phyloP scores from a whole-genome alignment of 2,113 vertebrate species.

The Sakesphorus luctuosus region DNA sequence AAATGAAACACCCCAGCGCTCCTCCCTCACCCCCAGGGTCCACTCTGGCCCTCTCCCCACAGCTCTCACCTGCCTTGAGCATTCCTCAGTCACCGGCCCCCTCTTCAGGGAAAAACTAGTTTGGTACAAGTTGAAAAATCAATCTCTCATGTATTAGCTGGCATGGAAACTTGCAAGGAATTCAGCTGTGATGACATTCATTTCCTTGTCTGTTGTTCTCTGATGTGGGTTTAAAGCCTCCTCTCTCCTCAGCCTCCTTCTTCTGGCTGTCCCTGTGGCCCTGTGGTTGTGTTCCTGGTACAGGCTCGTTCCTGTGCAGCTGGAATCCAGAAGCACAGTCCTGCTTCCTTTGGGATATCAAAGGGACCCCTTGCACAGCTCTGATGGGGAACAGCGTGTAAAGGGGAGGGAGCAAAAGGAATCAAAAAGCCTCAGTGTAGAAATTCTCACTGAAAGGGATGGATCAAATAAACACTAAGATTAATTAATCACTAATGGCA shows the following conservation, averaged over 20 bases:
- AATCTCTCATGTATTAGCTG: not conserved
- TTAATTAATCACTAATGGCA: slow-evolving; percentile 57
- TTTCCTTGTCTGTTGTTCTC: not conserved
- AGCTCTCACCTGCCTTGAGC: not conserved
- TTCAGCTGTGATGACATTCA: not conserved
- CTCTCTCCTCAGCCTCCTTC: not conserved
- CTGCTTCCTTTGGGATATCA: not conserved
- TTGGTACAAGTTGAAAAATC: not conserved
- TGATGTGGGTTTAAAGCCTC: not conserved
- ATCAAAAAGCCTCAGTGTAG: not conserved
- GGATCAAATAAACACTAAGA: slow-evolving; percentile 46
- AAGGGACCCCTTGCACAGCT: fast-evolving
- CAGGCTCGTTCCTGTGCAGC: not conserved
- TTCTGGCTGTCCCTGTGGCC: not conserved
- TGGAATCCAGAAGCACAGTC: not conserved
- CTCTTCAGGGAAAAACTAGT: not conserved
- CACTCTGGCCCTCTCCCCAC: not conserved
- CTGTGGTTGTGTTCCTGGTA: not conserved
- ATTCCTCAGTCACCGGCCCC: not conserved
- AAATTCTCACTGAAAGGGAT: not conserved
- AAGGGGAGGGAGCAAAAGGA: not conserved
- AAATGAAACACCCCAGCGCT: fast-evolving
- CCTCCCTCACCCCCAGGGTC: not conserved
- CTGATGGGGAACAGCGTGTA: not conserved
- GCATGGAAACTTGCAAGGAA: not conserved